Evolutionary conservation across 2,113 vertebrate genomes (phyloP).

Genomic region (Ophthalmotilapia sp.): DNA sequence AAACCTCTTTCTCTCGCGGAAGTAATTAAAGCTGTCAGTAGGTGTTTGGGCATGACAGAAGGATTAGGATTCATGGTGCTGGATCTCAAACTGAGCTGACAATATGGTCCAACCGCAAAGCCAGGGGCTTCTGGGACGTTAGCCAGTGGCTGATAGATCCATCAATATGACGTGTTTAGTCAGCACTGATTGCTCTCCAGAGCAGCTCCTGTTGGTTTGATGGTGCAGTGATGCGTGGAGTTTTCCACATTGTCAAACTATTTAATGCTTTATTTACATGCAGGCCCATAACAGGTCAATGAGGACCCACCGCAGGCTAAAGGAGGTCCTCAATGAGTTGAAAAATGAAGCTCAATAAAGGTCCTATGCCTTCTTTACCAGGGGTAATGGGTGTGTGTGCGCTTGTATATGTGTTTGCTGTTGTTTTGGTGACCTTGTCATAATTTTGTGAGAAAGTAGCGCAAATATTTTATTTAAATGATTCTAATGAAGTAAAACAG

Average conservation of each 20-base stretch:
- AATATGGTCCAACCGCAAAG: constrained; percentile 43
- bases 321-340: not conserved
- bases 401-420: not conserved
- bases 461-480: not conserved
- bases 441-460: not conserved
- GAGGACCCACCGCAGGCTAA: not conserved
- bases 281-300: not conserved
- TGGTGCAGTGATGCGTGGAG: not conserved
- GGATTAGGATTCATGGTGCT: constrained; percentile 23
- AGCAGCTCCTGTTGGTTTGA: constrained; percentile 26
- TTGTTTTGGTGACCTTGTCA: not conserved
- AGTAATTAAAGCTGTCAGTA: constrained; percentile 47
- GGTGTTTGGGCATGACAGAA: constrained; percentile 10
- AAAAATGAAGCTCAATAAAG: not conserved
- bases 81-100: constrained; percentile 48
- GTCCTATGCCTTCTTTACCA: accelerated
- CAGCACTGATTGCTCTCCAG: constrained; percentile 32
- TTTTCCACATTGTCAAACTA: not conserved
- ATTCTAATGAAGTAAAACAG: not conserved
- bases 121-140: constrained; percentile 33
- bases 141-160: constrained; percentile 54
- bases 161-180: constrained; percentile 40
- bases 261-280: constrained; percentile 20
- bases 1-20: not conserved
- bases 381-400: not conserved